phyloP scores from a whole-genome alignment of 2,113 vertebrate genomes.

The Crotalus horridus region DNA sequence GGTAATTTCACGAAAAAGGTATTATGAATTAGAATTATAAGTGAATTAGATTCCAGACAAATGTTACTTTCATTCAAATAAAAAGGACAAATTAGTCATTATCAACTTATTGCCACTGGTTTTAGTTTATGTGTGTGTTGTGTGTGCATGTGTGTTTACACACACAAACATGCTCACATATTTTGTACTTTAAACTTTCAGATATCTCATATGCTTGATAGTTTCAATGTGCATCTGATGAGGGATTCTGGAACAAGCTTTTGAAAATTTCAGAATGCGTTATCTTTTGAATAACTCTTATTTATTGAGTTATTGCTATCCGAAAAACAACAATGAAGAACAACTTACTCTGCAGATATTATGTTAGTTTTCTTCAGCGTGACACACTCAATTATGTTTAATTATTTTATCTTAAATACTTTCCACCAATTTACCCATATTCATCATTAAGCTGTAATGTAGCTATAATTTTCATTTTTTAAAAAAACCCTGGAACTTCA shows the following conservation, averaged over 20 bases:
- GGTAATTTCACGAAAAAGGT: conserved; percentile 72
- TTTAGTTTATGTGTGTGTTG: neutral
- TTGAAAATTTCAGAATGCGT: neutral
- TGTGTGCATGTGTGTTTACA: neutral
- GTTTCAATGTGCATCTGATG: neutral
- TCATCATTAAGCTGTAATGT: neutral
- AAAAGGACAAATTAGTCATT: neutral
- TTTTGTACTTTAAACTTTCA: neutral
- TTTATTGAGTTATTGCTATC: neutral
- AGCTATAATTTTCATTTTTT: neutral
- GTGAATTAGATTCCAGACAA: neutral
- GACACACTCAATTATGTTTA: neutral
- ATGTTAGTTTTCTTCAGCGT: neutral
- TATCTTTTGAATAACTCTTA: neutral
- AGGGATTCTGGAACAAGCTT: neutral
- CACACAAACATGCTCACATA: neutral
- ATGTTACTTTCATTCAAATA: conserved; percentile 41
- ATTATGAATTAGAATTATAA: neutral
- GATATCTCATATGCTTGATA: neutral
- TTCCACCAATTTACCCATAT: neutral
- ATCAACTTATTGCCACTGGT: neutral
- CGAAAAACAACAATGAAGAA: neutral
- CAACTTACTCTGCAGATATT: neutral
- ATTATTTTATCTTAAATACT: neutral
- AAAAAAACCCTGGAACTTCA: neutral